Evolutionary conservation across 2,888 invertebrate species (phyloP).

Genomic region (Cataglyphis livida): DNA sequence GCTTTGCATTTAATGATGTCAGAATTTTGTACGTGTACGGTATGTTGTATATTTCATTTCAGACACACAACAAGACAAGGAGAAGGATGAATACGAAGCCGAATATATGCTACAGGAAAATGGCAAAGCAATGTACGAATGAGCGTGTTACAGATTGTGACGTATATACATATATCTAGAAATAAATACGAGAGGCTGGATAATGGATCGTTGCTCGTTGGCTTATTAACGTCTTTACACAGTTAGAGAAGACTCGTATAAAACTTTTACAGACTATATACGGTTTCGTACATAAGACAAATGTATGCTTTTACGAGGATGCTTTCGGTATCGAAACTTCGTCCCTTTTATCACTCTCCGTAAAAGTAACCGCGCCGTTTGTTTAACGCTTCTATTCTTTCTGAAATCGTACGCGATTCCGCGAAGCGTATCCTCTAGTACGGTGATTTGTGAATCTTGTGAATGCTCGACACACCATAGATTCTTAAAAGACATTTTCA

Average conservation of each 20-base stretch:
- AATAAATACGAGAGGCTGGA: constrained; percentile 44
- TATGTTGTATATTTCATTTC: constrained; percentile 73
- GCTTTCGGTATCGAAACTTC: constrained; percentile 25
- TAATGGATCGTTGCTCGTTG: constrained; percentile 45
- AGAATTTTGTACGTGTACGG: constrained; percentile 63
- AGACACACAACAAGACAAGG: constrained; percentile 84
- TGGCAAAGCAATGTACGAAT: constrained; percentile 83
- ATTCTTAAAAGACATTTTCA: not conserved
- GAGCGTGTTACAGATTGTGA: constrained; percentile 61
- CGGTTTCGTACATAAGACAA: constrained; percentile 17
- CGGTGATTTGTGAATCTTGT: not conserved
- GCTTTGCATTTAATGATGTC: constrained; percentile 29
- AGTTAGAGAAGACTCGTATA: constrained; percentile 50
- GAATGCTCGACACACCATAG: not conserved
- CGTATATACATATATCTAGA: constrained; percentile 30
- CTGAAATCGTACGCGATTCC: not conserved
- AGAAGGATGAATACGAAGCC: constrained; percentile 83
- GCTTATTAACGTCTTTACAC: constrained; percentile 40
- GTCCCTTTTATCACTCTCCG: not conserved
- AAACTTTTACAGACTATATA: constrained; percentile 41
- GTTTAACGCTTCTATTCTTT: constrained; percentile 11
- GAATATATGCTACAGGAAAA: constrained; percentile 83
- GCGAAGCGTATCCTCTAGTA: not conserved
- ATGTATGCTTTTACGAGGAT: constrained; percentile 36
- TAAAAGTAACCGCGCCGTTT: constrained; percentile 33